Evolutionary conservation across 2,888 invertebrate genomes (phyloP), one percentile per base, ranked within the genome.

Genomic region (Balanococcus diminutus): DNA sequence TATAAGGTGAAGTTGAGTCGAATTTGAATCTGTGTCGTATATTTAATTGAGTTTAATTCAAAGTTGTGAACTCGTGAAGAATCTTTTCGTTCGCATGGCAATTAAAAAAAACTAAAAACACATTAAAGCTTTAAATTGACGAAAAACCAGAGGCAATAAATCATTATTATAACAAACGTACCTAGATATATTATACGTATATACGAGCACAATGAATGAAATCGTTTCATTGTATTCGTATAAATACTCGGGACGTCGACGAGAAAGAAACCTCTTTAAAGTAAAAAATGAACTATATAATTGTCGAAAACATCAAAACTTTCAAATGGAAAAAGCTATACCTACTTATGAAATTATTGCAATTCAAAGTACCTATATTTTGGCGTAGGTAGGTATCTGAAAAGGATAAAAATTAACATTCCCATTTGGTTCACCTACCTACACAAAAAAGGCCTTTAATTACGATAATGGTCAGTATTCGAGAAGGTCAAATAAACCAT

Each of bases 111-210:
- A 79, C 75, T 36, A 79, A 79, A 79, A 79, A 28, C 75, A 36
- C 25, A 79, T 79, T 79, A 79, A 79, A 79, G 14, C 75, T 79
- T 79, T 79, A 79, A 32, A 36, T 36, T 28, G 75, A 32, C 75
- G 36, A 36, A 79, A 79, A 79, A 32, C 36, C 19, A 79, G 36
- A 36, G 36, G 75, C 36, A 79, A 79, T 79, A 79, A 79, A 79
- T 79, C 75, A 79, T 79, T 79, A 79, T 79, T 79, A 79, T 36
- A 75, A 75, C n/a, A 36, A 67, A 67, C 67, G 67, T 67, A 46
- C n/a, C n/a, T n/a, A 51, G 56, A 56, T 56, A 22, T 56, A 56
- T 56, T 22, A 56, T 56, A 36, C 36, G 36, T 9, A 22, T 11
- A 25, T 61, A 79, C 75, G 19, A 32, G 72, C 22, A 79, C 36